phyloP scores from a whole-genome alignment of 2,888 invertebrate genomes.

The Drosophila putrida region DNA sequence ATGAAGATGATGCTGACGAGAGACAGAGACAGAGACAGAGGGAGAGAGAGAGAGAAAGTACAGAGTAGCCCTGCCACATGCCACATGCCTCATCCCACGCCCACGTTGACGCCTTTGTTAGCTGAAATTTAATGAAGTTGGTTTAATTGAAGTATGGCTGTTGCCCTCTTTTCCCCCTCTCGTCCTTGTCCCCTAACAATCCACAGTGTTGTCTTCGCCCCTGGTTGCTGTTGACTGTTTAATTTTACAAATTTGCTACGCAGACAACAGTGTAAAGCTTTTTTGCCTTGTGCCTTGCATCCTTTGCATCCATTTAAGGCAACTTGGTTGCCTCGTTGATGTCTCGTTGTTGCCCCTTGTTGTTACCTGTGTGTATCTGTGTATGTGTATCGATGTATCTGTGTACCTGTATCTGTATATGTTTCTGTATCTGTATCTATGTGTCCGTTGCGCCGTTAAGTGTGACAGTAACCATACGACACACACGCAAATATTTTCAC shows the following conservation, averaged over 20 bases:
- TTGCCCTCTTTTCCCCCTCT: slow-evolving; percentile 26
- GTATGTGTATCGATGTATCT: slow-evolving; percentile 6
- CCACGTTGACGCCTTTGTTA: slow-evolving; percentile 76
- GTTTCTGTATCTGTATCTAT: slow-evolving; percentile 20
- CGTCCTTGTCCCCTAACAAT: slow-evolving; percentile 15
- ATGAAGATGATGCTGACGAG: slow-evolving; percentile 63
- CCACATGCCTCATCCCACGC: slow-evolving; percentile 38
- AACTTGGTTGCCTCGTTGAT: slow-evolving; percentile 45
- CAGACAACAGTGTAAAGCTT: slow-evolving; percentile 69
- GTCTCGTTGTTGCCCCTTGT: slow-evolving; percentile 4
- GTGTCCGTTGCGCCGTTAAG: slow-evolving; percentile 61
- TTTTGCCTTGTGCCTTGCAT: slow-evolving; percentile 48
- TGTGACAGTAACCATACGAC: slow-evolving; percentile 82
- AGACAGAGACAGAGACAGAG: not conserved
- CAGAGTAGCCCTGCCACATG: slow-evolving; percentile 17
- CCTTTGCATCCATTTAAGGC: slow-evolving; percentile 71
- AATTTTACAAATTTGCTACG: slow-evolving; percentile 82
- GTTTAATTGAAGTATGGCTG: slow-evolving; percentile 80
- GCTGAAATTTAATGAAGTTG: slow-evolving; percentile 82
- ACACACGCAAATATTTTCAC: slow-evolving; percentile 85
- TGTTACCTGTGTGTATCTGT: slow-evolving; percentile 22
- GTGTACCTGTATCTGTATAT: not conserved
- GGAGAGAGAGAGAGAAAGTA: slow-evolving; percentile 2
- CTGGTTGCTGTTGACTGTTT: slow-evolving; percentile 73
- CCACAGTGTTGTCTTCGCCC: slow-evolving; percentile 41